phyloP scores from a whole-genome alignment of 1,140 invertebrate species.

The Delia radicum region DNA sequence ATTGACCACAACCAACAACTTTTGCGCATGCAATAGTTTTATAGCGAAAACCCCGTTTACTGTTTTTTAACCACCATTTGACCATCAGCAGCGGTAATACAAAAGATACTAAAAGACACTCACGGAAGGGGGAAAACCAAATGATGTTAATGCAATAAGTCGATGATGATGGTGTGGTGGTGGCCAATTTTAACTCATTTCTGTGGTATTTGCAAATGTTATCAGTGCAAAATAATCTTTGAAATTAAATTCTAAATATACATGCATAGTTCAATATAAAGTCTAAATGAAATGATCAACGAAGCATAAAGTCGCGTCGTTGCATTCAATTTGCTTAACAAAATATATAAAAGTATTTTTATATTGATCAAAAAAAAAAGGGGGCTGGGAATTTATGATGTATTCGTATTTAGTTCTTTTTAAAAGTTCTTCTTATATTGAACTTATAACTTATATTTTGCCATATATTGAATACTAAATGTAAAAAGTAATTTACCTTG shows the following conservation, averaged over 20 bases:
- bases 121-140: not conserved
- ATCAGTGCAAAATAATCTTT: not conserved
- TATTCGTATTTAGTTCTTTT: too few species aligned
- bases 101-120: not conserved
- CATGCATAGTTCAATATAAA: not conserved
- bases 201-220: not conserved
- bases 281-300: not conserved
- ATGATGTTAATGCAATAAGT: not conserved
- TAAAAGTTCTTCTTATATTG: not conserved
- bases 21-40: constrained; percentile 2
- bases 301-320: constrained; percentile 3
- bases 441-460: too few species aligned
- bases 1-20: not conserved
- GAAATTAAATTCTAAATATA: not conserved
- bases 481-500: not conserved
- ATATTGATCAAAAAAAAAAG: not conserved
- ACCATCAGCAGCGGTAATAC: not conserved
- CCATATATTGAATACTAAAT: too few species aligned
- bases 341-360: not conserved
- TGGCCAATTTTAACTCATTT: not conserved
- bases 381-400: not conserved
- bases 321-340: not conserved
- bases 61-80: not conserved
- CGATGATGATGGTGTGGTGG: not conserved
- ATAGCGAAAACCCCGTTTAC: not conserved